phyloP scores from a whole-genome alignment of 2,797 vertebrate species.

The Chelmon rostratus region DNA sequence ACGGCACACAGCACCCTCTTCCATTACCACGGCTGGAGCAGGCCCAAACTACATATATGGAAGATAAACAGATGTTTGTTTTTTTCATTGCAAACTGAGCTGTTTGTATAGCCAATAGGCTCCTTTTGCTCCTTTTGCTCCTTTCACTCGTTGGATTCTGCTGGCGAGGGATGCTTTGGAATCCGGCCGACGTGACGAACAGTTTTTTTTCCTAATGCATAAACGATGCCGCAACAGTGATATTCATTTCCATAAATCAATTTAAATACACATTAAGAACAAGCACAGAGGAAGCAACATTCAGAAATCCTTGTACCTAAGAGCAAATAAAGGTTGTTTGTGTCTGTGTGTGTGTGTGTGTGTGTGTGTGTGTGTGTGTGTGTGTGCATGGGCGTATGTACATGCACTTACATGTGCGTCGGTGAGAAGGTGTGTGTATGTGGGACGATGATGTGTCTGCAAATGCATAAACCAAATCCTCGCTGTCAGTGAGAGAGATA shows the following conservation, averaged over 20 bases:
- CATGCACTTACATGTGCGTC: constrained; percentile 15
- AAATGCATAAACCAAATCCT: constrained; percentile 75
- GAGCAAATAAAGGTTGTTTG: constrained; percentile 53
- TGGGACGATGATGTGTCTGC: constrained; percentile 52
- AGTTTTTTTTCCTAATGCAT: constrained; percentile 36
- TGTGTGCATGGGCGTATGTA: too few relatives aligned
- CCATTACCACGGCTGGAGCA: constrained; percentile 33
- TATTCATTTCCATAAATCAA: constrained; percentile 73
- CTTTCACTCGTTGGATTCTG: constrained; percentile 47
- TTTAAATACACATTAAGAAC: constrained; percentile 68
- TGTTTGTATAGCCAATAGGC: constrained; percentile 45
- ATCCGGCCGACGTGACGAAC: constrained; percentile 48
- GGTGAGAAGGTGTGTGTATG: constrained; percentile 32
- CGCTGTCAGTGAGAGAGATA: constrained; percentile 76
- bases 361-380: constrained; percentile 9
- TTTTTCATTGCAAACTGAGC: constrained; percentile 40
- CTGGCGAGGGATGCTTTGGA: constrained; percentile 44
- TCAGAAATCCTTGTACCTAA: constrained; percentile 54
- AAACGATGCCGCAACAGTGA: constrained; percentile 44
- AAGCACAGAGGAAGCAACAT: constrained; percentile 54
- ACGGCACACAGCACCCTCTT: constrained; percentile 24
- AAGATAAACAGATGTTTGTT: constrained; percentile 51
- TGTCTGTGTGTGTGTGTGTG: neutral
- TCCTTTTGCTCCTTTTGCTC: constrained; percentile 38
- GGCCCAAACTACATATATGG: constrained; percentile 29